Evolutionary conservation across 2,888 invertebrate genomes (phyloP).

Genomic region (Lomographa bimaculata): DNA sequence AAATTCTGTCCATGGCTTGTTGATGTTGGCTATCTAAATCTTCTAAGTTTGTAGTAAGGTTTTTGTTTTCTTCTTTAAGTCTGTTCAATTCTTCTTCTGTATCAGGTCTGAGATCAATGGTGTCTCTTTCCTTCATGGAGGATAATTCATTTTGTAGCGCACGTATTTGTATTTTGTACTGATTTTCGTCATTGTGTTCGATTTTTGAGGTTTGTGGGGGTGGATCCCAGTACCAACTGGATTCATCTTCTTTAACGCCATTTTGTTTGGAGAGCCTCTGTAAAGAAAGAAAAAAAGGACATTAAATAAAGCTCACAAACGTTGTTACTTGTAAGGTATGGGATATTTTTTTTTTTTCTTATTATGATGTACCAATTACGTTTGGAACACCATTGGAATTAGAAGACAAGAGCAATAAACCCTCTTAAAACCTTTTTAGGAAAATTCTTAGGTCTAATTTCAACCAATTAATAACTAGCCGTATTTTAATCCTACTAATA

Average conservation of each 20-base stretch:
- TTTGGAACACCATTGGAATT: no score
- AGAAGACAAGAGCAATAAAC: no score
- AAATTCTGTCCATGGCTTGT: slow-evolving; percentile 85
- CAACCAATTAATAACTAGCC: no score
- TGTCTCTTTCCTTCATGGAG: slow-evolving; percentile 61
- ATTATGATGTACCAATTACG: no score
- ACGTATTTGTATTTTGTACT: slow-evolving; percentile 64
- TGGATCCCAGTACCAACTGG: slow-evolving; percentile 82
- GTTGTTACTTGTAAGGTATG: no score
- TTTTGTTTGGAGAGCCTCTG: slow-evolving; percentile 71
- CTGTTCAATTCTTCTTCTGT: slow-evolving; percentile 70
- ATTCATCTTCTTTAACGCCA: slow-evolving; percentile 74
- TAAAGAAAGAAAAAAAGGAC: slow-evolving; percentile 55
- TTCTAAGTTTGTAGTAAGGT: slow-evolving; percentile 84
- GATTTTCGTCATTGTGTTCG: slow-evolving; percentile 47
- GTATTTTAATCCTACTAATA: no score
- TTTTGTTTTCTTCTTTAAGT: slow-evolving; percentile 82
- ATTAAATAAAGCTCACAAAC: no score
- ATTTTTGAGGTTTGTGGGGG: slow-evolving; percentile 51
- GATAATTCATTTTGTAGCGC: slow-evolving; percentile 67
- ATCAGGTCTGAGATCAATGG: slow-evolving; percentile 47
- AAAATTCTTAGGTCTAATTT: no score
- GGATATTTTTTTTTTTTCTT: no score
- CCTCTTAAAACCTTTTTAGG: background rate
- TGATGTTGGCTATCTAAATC: slow-evolving; percentile 90